phyloP scores from a whole-genome alignment of 2,797 vertebrate species.

The Cynodonichthys magdalenae region DNA sequence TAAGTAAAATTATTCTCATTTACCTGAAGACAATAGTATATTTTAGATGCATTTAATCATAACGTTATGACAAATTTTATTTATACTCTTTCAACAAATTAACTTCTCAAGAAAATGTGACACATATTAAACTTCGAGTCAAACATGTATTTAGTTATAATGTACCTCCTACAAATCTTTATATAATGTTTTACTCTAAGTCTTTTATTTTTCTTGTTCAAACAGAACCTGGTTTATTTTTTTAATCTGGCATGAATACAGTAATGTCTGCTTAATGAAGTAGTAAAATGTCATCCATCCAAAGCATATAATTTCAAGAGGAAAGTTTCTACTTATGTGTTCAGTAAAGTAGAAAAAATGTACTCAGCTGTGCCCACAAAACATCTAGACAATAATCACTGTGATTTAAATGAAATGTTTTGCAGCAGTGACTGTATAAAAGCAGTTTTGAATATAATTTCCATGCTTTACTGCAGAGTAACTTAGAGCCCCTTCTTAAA shows the following conservation, averaged over 20 bases:
- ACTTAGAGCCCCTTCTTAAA: neutral
- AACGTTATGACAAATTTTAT: no score
- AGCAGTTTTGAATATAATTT: conserved; percentile 3
- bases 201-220: neutral
- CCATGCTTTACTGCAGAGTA: conserved; percentile 7
- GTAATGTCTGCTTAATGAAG: conserved; percentile 12
- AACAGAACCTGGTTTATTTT: neutral
- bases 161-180: conserved; percentile 2
- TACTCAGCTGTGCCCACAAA: neutral
- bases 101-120: neutral
- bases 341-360: neutral
- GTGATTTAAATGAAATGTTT: conserved; percentile 1
- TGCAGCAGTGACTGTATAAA: neutral
- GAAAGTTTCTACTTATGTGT: neutral
- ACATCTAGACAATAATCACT: conserved; percentile 9
- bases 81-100: neutral
- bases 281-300: conserved; percentile 8
- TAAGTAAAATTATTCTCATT: neutral
- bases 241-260: conserved; percentile 1
- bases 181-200: neutral
- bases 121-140: no score
- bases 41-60: no score
- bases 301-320: neutral
- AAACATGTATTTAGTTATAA: no score
- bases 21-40: no score